A percentile compares a stretch with the other conserved stretches of the same genome.
phyloP scores from a whole-genome alignment of 2,113 vertebrate species.

The Psettodes erumei region DNA sequence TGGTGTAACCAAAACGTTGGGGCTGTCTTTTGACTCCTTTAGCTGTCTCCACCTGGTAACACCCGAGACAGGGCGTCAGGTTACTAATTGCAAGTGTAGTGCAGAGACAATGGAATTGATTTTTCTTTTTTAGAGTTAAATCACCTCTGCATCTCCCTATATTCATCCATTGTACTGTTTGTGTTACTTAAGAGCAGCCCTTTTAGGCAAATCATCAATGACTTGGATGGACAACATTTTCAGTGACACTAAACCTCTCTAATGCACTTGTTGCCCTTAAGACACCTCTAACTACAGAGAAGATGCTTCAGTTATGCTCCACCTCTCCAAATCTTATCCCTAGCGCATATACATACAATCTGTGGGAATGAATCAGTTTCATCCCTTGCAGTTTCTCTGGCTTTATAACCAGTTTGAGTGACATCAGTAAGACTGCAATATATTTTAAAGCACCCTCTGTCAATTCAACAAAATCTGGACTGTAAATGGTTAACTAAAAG shows the following conservation, averaged over 20 bases:
- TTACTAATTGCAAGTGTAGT: background rate
- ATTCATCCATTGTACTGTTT: background rate
- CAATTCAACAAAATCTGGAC: background rate
- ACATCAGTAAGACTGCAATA: background rate
- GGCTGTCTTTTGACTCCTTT: background rate
- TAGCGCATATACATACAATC: background rate
- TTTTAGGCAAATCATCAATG: background rate
- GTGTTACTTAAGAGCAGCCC: background rate
- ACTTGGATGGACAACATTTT: background rate
- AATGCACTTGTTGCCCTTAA: background rate
- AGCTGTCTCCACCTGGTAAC: background rate
- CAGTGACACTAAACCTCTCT: too few species aligned
- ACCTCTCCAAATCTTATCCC: background rate
- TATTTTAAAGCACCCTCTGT: background rate
- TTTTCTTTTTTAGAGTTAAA: background rate
- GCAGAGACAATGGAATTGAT: background rate
- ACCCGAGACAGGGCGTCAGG: background rate
- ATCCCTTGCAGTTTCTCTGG: background rate
- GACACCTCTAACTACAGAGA: background rate
- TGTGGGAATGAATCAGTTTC: background rate
- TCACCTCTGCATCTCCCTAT: background rate
- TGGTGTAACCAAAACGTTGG: background rate
- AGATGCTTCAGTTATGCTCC: background rate
- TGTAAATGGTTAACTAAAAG: background rate
- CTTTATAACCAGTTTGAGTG: background rate